These are phyloP conservation scores for Rynchops niger DNA, from an alignment of 2,113 vertebrate species.

Conservation along the genomic window DNA sequence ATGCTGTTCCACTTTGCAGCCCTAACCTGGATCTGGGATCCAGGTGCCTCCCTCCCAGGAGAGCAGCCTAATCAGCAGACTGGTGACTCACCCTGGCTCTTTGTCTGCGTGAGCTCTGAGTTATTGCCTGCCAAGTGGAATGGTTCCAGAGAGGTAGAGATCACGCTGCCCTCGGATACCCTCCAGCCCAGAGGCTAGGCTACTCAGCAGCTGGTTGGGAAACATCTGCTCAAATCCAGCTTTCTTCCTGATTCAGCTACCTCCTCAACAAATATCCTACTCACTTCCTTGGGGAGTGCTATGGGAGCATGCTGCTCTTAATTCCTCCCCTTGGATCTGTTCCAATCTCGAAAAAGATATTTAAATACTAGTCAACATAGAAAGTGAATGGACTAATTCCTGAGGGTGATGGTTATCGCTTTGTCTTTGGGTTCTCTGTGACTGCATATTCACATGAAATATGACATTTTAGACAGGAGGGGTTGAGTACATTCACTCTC, in stretches of 20 bases:
- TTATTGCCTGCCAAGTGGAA: conserved; percentile 50
- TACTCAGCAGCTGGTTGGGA: conserved; percentile 55
- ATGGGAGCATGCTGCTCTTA: not conserved
- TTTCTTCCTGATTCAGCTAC: conserved; percentile 64
- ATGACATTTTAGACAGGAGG: not conserved
- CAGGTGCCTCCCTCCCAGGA: conserved; percentile 52
- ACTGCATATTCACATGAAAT: not conserved
- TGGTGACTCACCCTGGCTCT: conserved; percentile 52
- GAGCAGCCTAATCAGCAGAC: conserved; percentile 65
- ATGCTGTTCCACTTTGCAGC: not conserved
- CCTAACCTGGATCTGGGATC: not conserved
- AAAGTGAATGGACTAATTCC: not conserved
- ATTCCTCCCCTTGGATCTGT: not conserved
- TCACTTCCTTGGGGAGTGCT: not conserved
- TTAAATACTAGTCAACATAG: not conserved
- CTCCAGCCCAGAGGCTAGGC: conserved; percentile 42
- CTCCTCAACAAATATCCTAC: not conserved
- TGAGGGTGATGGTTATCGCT: not conserved
- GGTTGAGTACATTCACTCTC: not conserved
- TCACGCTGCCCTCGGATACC: not conserved
- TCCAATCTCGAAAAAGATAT: not conserved
- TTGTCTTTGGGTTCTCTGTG: not conserved
- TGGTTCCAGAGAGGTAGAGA: conserved; percentile 6
- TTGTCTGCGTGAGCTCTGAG: conserved; percentile 33
- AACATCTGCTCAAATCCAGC: conserved; percentile 28